phyloP scores from a whole-genome alignment of 1,140 invertebrate genomes.

The Heterodera schachtii region DNA sequence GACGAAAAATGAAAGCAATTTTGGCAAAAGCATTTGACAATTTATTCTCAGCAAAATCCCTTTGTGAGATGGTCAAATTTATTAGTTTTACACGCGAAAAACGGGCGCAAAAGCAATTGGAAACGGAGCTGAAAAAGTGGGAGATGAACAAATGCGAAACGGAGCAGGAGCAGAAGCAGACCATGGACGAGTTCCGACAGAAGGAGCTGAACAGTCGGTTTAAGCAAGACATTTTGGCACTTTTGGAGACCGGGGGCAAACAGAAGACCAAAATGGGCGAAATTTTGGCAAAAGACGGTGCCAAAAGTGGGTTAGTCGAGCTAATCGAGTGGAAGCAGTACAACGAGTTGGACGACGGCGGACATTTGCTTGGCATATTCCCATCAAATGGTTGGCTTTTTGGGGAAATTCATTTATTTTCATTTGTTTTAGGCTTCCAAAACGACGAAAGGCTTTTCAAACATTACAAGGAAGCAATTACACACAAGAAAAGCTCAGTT shows the following conservation, averaged over 20 bases:
- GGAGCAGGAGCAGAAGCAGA: neutral
- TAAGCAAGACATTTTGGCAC: neutral
- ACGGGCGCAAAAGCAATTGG: neutral
- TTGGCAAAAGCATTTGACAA: neutral
- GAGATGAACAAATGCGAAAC: neutral
- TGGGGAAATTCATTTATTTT: no score
- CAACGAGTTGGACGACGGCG: neutral
- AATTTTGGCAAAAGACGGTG: neutral
- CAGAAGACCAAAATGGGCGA: neutral
- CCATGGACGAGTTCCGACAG: neutral
- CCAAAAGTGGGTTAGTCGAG: neutral
- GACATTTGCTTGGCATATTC: neutral
- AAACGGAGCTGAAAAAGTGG: neutral
- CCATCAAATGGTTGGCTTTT: neutral
- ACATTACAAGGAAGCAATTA: neutral
- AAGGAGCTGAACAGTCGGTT: neutral
- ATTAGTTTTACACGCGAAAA: neutral
- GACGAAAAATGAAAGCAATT: neutral
- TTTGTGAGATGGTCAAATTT: neutral
- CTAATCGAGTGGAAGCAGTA: neutral
- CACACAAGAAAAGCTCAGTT: neutral
- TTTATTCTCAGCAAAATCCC: neutral
- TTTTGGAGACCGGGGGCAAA: neutral
- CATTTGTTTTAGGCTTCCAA: neutral
- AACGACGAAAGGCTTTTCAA: neutral